These are phyloP conservation scores for Pseudomyrmex cubaensis DNA, from an alignment of 1,140 invertebrate genomes.

Conservation along the genomic window DNA sequence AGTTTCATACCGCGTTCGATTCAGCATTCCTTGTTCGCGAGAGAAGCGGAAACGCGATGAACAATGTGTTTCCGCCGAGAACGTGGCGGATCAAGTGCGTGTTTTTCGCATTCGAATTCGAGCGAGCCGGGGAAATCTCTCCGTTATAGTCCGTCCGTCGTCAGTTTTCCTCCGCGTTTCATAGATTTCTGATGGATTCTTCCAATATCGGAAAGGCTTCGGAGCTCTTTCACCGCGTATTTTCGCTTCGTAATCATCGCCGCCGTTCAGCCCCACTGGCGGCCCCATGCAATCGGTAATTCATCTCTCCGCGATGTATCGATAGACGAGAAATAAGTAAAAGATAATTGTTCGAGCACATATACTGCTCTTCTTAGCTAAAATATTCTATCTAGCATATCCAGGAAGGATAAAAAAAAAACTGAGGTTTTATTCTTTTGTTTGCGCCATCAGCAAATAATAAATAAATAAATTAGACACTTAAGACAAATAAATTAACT, in stretches of 20 bases:
- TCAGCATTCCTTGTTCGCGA: constrained; percentile 14
- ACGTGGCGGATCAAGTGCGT: constrained; percentile 15
- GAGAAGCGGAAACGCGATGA: constrained; percentile 3
- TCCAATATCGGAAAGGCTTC: constrained; percentile 17
- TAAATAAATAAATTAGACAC: no score
- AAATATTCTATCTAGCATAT: no score
- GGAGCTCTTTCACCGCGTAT: background rate
- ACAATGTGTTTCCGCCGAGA: constrained; percentile 3
- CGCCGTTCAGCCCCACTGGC: no score
- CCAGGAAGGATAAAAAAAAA: no score
- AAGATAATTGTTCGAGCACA: background rate
- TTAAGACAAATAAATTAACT: no score
- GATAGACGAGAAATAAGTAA: constrained; percentile 2
- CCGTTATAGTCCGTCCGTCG: background rate
- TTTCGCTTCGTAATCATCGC: constrained; percentile 4
- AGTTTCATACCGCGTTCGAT: constrained; percentile 35
- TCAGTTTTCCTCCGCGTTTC: constrained; percentile 11
- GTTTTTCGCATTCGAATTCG: constrained; percentile 23
- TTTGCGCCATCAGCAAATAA: no score
- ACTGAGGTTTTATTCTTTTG: no score
- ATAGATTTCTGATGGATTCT: constrained; percentile 42
- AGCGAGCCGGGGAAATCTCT: constrained; percentile 1
- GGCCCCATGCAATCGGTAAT: no score
- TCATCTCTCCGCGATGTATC: background rate
- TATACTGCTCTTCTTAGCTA: no score